Evolutionary conservation across 2,797 vertebrate genomes (phyloP).

Genomic region (Echiichthys vipera): DNA sequence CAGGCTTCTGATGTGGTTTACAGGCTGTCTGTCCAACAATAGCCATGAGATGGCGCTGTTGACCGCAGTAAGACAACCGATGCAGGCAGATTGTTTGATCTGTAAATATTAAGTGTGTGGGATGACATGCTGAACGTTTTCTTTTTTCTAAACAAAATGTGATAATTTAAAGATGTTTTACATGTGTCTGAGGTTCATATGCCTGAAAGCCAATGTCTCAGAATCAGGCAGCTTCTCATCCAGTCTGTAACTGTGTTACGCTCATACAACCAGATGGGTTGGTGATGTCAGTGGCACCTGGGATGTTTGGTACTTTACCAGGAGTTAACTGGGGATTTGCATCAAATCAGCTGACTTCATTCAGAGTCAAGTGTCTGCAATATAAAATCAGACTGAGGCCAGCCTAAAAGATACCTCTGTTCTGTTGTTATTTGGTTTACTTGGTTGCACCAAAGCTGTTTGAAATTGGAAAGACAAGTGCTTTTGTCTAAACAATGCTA

Average conservation of each 20-base stretch:
- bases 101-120: neutral
- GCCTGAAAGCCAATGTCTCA: neutral
- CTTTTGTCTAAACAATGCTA: neutral
- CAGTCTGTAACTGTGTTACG: neutral
- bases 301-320: too few species aligned
- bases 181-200: too few species aligned
- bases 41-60: slow-evolving; percentile 37
- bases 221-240: neutral
- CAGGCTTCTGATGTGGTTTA: neutral
- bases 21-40: neutral
- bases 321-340: neutral
- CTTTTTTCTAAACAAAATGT: neutral
- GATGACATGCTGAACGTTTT: too few species aligned
- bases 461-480: neutral
- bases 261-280: neutral
- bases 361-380: neutral
- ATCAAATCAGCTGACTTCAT: neutral
- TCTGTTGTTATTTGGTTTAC: neutral
- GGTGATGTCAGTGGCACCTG: too few species aligned
- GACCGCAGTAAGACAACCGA: neutral
- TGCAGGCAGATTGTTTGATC: neutral
- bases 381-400: neutral
- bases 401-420: too few species aligned
- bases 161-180: neutral
- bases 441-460: neutral